Conservation (phyloP, 2,888 invertebrate species). For the Lepidocyrtoides sp. region DNA sequence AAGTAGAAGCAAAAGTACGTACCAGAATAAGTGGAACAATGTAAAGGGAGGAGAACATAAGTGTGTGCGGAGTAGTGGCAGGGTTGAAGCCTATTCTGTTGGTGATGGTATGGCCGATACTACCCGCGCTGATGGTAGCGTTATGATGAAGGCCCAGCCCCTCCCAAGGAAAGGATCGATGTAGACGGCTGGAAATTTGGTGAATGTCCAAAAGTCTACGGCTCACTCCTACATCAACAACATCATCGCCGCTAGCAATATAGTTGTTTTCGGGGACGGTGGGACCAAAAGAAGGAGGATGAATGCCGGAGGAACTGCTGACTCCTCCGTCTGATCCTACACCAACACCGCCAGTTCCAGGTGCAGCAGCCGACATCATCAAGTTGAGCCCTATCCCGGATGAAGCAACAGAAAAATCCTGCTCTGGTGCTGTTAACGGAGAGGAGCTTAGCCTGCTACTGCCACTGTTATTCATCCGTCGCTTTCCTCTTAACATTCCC, state of each 20-base stretch:
- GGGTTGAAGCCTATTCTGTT: conserved; percentile 62
- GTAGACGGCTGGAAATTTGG: conserved; percentile 79
- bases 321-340: conserved; percentile 38
- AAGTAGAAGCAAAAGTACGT: conserved; percentile 52
- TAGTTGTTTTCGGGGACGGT: conserved; percentile 3
- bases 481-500: conserved; percentile 42
- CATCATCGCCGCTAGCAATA: conserved; percentile 41
- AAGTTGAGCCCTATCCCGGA: conserved; percentile 33
- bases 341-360: conserved; percentile 29
- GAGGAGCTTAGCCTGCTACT: conserved; percentile 39
- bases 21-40: conserved; percentile 80
- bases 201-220: conserved; percentile 76
- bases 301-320: conserved; percentile 24
- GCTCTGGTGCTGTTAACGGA: background rate
- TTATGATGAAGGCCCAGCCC: conserved; percentile 70
- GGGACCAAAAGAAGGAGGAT: background rate
- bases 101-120: conserved; percentile 49
- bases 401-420: conserved; percentile 30
- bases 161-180: conserved; percentile 81
- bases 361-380: conserved; percentile 51
- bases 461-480: background rate
- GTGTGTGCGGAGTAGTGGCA: conserved; percentile 59
- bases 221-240: conserved; percentile 64
- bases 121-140: conserved; percentile 32
- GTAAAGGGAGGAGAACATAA: conserved; percentile 73